Evolutionary conservation across 2,113 vertebrate species (phyloP).

Genomic region (Hemiscyllium ocellatum): DNA sequence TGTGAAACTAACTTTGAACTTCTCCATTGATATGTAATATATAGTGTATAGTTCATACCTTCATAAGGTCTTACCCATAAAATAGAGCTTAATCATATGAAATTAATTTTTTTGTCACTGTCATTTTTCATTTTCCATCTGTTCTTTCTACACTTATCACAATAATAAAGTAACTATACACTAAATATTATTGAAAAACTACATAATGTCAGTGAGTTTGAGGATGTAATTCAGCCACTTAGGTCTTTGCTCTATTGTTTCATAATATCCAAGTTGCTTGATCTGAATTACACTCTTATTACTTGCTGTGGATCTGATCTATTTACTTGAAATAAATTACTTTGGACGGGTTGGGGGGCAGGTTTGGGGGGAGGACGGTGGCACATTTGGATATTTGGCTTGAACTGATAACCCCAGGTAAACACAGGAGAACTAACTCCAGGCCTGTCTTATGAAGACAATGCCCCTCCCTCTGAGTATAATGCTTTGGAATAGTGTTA

Average conservation of each 20-base stretch:
- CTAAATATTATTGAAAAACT: slow-evolving; percentile 23
- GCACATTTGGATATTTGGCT: too few relatives aligned
- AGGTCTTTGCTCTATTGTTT: background rate
- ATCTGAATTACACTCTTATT: background rate
- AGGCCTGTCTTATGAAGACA: background rate
- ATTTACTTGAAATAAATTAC: background rate
- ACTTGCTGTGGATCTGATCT: background rate
- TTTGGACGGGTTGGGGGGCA: background rate
- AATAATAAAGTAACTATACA: slow-evolving; percentile 29
- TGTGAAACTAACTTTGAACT: slow-evolving; percentile 28
- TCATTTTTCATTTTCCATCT: background rate
- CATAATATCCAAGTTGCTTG: background rate
- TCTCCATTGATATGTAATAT: background rate
- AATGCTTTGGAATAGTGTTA: background rate
- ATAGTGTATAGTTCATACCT: background rate
- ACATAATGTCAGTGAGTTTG: background rate
- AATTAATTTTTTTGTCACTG: background rate
- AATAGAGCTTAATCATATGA: background rate
- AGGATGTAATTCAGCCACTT: background rate
- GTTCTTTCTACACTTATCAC: background rate
- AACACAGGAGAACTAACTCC: background rate
- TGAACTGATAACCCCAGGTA: background rate
- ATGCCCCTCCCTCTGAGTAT: background rate
- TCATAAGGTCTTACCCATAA: background rate
- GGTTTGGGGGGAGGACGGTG: too few relatives aligned